phyloP scores from a whole-genome alignment of 2,113 vertebrate genomes.

The Nyctereutes procyonoides region DNA sequence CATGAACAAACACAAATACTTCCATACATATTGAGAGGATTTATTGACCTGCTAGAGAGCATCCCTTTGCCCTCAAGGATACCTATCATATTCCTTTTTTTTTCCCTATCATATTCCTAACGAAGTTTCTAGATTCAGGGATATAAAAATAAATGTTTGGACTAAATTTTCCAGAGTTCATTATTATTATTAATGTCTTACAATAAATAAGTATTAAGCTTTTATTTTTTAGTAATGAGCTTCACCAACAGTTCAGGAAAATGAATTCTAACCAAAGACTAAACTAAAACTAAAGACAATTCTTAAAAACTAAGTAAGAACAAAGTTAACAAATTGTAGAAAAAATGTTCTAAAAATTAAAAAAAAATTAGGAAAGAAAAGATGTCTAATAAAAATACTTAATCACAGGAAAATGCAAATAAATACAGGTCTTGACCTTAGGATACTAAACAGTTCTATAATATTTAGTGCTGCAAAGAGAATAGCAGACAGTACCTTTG shows the following conservation, averaged over 20 bases:
- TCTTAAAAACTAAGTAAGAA: neutral
- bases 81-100: too few species aligned
- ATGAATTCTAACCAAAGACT: neutral
- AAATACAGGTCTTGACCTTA: neutral
- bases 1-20: neutral
- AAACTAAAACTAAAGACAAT: neutral
- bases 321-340: neutral
- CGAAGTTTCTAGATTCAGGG: neutral
- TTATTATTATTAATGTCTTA: neutral
- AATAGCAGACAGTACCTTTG: neutral
- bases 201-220: neutral
- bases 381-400: neutral
- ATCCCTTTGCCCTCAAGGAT: neutral
- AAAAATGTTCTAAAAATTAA: neutral
- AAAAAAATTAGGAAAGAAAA: neutral
- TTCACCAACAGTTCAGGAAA: neutral
- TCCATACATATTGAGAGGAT: neutral
- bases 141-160: neutral
- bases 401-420: neutral
- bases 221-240: neutral
- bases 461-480: neutral
- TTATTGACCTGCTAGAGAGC: neutral
- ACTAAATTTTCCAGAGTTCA: neutral
- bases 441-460: neutral
- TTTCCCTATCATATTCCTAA: neutral